Conservation (phyloP, 2,888 invertebrate species). For the Yponomeuta sedellus region DNA sequence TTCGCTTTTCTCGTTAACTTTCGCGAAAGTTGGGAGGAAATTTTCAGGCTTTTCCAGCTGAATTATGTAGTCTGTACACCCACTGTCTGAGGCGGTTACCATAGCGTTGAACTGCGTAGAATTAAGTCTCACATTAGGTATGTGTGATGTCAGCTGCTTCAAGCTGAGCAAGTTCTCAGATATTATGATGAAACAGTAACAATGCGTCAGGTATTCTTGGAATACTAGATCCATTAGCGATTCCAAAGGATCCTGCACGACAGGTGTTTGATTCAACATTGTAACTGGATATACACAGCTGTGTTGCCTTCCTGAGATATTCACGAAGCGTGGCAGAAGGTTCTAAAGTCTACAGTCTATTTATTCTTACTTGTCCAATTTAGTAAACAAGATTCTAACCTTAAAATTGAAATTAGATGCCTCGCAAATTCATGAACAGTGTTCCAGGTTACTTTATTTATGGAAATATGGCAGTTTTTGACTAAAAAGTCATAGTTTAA, state of each 20-base stretch:
- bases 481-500: no score
- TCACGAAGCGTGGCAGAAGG: no score
- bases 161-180: constrained; percentile 41
- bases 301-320: no score
- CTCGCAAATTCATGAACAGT: no score
- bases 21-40: constrained; percentile 57
- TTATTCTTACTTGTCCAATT: no score
- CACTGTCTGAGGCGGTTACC: constrained; percentile 51
- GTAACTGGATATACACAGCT: no score
- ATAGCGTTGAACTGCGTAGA: constrained; percentile 22
- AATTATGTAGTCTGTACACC: constrained; percentile 67
- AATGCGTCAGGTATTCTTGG: not conserved
- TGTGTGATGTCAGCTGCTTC: constrained; percentile 26
- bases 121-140: constrained; percentile 28
- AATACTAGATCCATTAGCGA: constrained; percentile 3
- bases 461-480: no score
- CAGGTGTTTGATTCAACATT: constrained; percentile 3
- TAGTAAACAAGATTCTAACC: no score
- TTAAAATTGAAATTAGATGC: no score
- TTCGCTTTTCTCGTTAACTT: constrained; percentile 46
- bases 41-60: constrained; percentile 43
- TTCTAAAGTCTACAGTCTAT: no score
- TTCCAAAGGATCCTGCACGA: not conserved
- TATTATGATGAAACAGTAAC: constrained; percentile 52
- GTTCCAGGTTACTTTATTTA: no score